These are phyloP conservation scores for Sula dactylatra DNA, from an alignment of 2,113 vertebrate species.

Conservation along the genomic window DNA sequence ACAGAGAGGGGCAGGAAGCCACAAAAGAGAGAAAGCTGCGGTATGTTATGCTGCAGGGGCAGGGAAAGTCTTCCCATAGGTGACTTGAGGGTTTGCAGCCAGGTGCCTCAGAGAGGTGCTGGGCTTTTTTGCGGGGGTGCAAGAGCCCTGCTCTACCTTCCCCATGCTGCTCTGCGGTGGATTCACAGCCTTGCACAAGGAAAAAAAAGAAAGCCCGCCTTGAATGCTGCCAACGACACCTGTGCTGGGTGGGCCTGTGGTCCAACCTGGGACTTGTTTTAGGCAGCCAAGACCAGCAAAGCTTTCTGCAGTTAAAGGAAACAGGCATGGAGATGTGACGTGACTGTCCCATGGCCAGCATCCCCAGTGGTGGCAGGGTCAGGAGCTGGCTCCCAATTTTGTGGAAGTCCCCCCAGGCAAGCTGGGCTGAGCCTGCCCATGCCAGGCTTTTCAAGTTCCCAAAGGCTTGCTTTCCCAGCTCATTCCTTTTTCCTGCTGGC, in stretches of 20 bases:
- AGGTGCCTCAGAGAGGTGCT: not conserved
- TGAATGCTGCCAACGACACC: not conserved
- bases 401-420: not conserved
- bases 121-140: rapidly evolving
- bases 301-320: not conserved
- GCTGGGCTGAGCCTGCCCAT: not conserved
- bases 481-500: not conserved
- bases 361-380: not conserved
- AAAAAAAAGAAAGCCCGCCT: not conserved
- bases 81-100: not conserved
- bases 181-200: not conserved
- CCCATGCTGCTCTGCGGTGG: not conserved
- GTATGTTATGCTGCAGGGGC: not conserved
- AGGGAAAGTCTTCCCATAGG: not conserved
- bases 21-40: not conserved
- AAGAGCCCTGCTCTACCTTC: not conserved
- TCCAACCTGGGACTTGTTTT: not conserved
- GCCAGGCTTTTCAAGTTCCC: not conserved
- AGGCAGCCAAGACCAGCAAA: not conserved
- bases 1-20: not conserved
- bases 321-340: not conserved
- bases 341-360: not conserved
- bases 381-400: not conserved
- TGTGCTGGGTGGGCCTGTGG: not conserved
- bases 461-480: not conserved